Conservation (phyloP, 2,888 invertebrate genomes). For the Mantis religiosa region DNA sequence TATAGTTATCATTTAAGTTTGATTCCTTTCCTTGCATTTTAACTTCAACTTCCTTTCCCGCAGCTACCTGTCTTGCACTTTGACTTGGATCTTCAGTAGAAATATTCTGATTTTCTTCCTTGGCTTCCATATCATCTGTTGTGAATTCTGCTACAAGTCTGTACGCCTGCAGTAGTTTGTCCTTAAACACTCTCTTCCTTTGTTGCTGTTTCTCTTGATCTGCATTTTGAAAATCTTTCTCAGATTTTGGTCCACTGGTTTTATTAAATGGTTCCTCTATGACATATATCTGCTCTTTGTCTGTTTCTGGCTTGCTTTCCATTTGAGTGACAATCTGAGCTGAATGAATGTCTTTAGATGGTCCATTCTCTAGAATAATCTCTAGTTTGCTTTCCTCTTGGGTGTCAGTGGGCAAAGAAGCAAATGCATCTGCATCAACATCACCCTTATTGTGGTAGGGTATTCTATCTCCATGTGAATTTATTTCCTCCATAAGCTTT, state of each 20-base stretch:
- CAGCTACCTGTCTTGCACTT: not conserved
- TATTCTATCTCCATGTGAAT: not conserved
- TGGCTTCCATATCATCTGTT: not conserved
- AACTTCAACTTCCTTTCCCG: not conserved
- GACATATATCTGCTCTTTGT: not conserved
- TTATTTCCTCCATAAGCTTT: not conserved
- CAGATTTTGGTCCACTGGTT: not conserved
- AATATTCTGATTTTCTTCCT: not conserved
- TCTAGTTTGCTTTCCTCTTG: not conserved
- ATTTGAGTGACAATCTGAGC: not conserved
- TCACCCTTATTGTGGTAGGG: not conserved
- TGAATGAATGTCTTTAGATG: not conserved
- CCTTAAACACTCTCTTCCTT: not conserved
- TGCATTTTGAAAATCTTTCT: not conserved
- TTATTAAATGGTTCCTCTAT: not conserved
- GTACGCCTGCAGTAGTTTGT: not conserved
- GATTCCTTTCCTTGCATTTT: not conserved
- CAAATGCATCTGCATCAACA: not conserved
- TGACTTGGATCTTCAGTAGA: not conserved
- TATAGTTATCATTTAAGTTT: not conserved
- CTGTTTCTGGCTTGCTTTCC: not conserved
- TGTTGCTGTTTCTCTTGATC: not conserved
- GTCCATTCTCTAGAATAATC: not conserved
- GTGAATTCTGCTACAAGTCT: not conserved
- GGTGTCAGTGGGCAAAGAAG: not conserved